Evolutionary conservation across 37 sponge, comb jelly and placozoan species (phyloP), one percentile per base, ranked within the genome.

Genomic region (Aplysina aerophoba): DNA sequence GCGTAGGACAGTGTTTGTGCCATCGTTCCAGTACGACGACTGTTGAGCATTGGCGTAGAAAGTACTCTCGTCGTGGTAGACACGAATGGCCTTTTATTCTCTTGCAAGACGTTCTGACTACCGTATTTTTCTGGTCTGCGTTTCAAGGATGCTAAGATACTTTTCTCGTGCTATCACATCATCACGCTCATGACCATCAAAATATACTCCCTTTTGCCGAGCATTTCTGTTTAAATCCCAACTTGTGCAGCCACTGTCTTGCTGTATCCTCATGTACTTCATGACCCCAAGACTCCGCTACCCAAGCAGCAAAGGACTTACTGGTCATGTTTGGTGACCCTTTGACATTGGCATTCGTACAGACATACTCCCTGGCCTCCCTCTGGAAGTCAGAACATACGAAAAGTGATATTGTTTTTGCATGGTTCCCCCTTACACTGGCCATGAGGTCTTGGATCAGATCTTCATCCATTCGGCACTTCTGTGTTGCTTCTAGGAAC

Each of bases 111-210:
- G 28, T 62, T 62, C 24, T 27, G 24, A 27, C 64, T 62, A 62
- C 64, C 64, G 28, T 62, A 62, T 8, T 14, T 28, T 50, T 72
- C 21, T 36, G 73, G 37, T 35, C 38, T 21, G 34, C 34, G 5
- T 30, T 30, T 79, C 75, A 61, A 87, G 64, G 35, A 15, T 81
- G 19, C 63, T 22, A 60, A 87, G 72, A 73, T 78, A 87, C 19
- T 0, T 28, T 21, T 72, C 31, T 34, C 88, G 59, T 11, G 80
- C 63, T 33, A 36, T 59, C 36, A 87, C 87, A 31, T 68, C 81
- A 80, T 87, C 81, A 1, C 81, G 36, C 55, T 87, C 84, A 73
- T 88, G 88, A 5, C 83, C 83, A 83, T 88, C 84, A 39, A 88
- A 68, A 65, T 54, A 87, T 0, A 83, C 59, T n/a, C 20, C 75